Base-by-base conservation (phyloP, 2,888 invertebrate genomes). In the Acanthosoma haemorrhoidale region DNA sequence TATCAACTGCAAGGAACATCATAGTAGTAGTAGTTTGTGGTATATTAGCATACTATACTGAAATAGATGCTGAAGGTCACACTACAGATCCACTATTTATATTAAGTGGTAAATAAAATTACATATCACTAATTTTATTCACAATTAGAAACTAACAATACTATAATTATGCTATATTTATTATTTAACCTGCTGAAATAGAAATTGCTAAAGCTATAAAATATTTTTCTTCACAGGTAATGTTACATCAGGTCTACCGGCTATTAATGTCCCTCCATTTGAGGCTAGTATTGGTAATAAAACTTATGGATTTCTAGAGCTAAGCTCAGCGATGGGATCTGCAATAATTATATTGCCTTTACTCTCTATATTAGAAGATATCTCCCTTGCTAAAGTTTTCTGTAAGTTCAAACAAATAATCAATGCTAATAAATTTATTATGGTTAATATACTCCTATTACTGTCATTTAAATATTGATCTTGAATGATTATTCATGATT, bases 1-100 rank as follows among this genome's bases (percentile, higher is more conserved):
- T 90, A 60, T 87, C 89, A 70, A 90, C 89, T 29, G 87, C 88
- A 0, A 82, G 91, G 72, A 91, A 91, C 80, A 91, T 91, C 74
- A 81, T 90, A 43, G 87, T 91, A 29, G 91, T 92, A 70, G 83
- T 91, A 21, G 80, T 86, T 16, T 88, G 88, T 77, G 87, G 87
- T 0, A 81, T 85, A 5, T 80, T 88, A 66, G 88, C 88, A 0
- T 89, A 87, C 80, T 81, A 18, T 13, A 25, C 29, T 25, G 51
- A 51, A 51, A 25, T 84, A 76, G 85, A 88, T 78, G 86, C 88
- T 78, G 80, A 82, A 43, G 82, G 84, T 77, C 80, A 83, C 34
- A 78, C 79, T 13, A n/a, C n/a, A n/a, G n/a, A n/a, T n/a, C 81
- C 84, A 73, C 88, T 88, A 0, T 89, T 90, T 76, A 82, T 84